Conservation (phyloP, 2,888 invertebrate species). For the Morpho helenor region DNA sequence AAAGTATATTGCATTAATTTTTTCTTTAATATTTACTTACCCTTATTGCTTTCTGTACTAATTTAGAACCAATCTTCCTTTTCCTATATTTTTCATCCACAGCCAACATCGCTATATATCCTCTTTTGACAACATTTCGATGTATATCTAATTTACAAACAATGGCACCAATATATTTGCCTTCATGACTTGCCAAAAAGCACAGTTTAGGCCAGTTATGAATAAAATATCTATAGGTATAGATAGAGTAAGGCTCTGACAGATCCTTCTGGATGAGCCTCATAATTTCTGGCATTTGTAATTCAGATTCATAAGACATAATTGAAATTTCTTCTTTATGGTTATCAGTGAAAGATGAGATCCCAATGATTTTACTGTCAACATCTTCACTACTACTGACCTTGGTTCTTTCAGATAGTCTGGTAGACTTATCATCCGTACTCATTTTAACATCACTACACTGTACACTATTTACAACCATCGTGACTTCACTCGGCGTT, state of each 20-base stretch:
- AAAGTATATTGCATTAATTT: conserved; percentile 5
- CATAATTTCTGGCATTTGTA: conserved; percentile 99
- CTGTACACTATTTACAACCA: conserved; percentile 68
- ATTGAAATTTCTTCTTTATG: conserved; percentile 59
- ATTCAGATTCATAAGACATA: conserved; percentile 91
- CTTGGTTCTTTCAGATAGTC: conserved; percentile 14
- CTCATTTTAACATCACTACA: conserved; percentile 41
- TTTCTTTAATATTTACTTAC: conserved; percentile 42
- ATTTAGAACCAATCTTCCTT: conserved; percentile 92
- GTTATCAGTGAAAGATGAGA: conserved; percentile 29
- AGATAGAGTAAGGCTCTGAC: conserved; percentile 99
- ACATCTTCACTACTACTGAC: conserved; percentile 9
- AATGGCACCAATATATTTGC: conserved; percentile 96
- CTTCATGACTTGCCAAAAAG: conserved; percentile 94
- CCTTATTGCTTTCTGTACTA: conserved; percentile 89
- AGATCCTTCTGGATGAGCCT: conserved; percentile 98
- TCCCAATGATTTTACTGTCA: conserved; percentile 40
- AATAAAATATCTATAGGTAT: conserved; percentile 99
- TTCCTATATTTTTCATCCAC: conserved; percentile 97
- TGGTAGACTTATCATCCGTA: conserved; percentile 18
- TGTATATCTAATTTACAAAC: conserved; percentile 98
- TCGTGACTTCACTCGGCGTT: conserved; percentile 38
- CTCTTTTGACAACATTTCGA: conserved; percentile 92
- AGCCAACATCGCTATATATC: conserved; percentile 99
- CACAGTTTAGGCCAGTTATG: conserved; percentile 99